Conservation (phyloP, 2,888 invertebrate species). For the Toxonevra muliebris region DNA sequence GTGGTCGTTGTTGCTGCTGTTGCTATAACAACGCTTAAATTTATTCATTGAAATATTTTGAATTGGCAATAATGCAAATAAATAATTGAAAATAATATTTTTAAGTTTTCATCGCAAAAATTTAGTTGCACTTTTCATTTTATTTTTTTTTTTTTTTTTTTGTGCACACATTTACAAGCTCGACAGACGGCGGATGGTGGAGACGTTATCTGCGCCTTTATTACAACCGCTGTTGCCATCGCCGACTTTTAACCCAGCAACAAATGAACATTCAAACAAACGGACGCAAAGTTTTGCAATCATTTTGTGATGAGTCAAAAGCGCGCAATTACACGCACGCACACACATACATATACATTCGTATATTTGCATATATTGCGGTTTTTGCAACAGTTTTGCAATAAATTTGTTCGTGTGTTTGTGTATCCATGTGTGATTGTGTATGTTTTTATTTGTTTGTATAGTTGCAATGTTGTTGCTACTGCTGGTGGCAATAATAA, state of each 20-base stretch:
- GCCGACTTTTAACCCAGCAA: neutral
- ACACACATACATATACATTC: neutral
- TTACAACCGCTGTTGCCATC: neutral
- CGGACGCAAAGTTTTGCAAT: constrained; percentile 7
- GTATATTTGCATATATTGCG: neutral
- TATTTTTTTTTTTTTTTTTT: too few relatives aligned
- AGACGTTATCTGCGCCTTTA: too few relatives aligned
- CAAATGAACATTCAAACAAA: neutral
- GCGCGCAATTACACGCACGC: constrained; percentile 1
- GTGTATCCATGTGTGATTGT: constrained; percentile 35
- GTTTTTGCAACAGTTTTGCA: constrained; percentile 11
- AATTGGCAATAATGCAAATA: constrained; percentile 1
- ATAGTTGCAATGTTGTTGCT: neutral
- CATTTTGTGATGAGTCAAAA: constrained; percentile 25
- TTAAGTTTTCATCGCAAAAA: too few relatives aligned
- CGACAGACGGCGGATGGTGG: too few relatives aligned
- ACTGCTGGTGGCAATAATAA: neutral
- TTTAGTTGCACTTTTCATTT: too few relatives aligned
- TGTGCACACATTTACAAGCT: too few relatives aligned
- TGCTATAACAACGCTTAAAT: too few relatives aligned
- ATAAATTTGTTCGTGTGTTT: neutral
- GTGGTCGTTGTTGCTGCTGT: too few relatives aligned
- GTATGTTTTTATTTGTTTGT: neutral
- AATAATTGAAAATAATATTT: constrained; percentile 18
- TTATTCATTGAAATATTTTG: too few relatives aligned